Evolutionary conservation across 2,797 vertebrate genomes (phyloP).

Genomic region (Prunella strophiata): DNA sequence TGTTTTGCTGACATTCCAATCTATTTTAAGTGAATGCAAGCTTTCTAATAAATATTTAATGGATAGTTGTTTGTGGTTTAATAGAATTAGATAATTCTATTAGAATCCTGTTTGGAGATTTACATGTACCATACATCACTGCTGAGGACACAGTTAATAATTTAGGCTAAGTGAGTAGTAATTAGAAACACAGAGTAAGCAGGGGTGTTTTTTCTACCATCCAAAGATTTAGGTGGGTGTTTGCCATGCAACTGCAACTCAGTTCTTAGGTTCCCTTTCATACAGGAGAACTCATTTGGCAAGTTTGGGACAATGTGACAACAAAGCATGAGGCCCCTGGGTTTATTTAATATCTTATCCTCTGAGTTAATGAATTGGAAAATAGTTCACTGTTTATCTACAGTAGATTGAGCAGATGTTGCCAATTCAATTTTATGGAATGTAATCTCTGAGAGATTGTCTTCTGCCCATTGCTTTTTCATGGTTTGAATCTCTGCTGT

Average conservation of each 20-base stretch:
- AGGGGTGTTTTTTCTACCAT: slow-evolving; percentile 31
- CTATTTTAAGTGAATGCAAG: slow-evolving; percentile 73
- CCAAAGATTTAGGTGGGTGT: slow-evolving; percentile 28
- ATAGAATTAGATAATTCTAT: slow-evolving; percentile 83
- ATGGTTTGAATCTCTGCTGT: slow-evolving; percentile 49
- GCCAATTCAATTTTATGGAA: slow-evolving; percentile 77
- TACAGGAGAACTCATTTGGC: slow-evolving; percentile 58
- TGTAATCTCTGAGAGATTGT: slow-evolving; percentile 74
- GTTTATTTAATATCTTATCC: slow-evolving; percentile 78
- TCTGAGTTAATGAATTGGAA: slow-evolving; percentile 80
- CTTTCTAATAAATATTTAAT: slow-evolving; percentile 82
- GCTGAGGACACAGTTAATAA: slow-evolving; percentile 76
- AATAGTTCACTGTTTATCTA: slow-evolving; percentile 81
- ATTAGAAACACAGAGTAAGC: slow-evolving; percentile 75
- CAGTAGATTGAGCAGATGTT: slow-evolving; percentile 82
- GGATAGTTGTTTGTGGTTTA: slow-evolving; percentile 78
- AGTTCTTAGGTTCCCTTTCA: slow-evolving; percentile 34
- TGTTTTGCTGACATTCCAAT: slow-evolving; percentile 73
- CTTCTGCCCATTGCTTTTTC: slow-evolving; percentile 70
- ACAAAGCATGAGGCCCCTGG: slow-evolving; percentile 70
- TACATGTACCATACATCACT: slow-evolving; percentile 76
- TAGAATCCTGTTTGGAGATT: slow-evolving; percentile 76
- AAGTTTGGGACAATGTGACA: slow-evolving; percentile 66
- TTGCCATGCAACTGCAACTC: neutral
- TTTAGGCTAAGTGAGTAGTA: slow-evolving; percentile 80